phyloP scores from a whole-genome alignment of 2,797 vertebrate genomes.

The Coranthus polyacanthus region DNA sequence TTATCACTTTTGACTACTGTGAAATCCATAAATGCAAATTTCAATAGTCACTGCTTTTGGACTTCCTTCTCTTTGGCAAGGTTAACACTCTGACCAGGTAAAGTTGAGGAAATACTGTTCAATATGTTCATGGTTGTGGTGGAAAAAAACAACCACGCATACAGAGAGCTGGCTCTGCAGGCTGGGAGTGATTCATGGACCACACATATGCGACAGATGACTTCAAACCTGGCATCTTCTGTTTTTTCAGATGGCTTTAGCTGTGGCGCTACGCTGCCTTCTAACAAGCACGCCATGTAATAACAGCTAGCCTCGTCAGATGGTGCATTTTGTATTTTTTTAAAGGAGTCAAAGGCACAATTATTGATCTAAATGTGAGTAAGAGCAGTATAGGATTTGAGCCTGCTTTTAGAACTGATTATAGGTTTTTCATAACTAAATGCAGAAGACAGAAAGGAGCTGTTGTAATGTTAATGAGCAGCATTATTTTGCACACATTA shows the following conservation, averaged over 20 bases:
- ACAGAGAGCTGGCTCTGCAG: constrained; percentile 68
- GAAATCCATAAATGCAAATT: constrained; percentile 14
- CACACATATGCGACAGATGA: constrained; percentile 53
- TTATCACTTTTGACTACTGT: neutral
- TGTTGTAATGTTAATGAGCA: neutral
- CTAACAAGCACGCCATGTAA: constrained; percentile 34
- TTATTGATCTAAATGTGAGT: neutral
- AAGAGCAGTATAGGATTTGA: neutral
- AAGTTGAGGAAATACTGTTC: constrained; percentile 66
- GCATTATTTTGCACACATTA: constrained; percentile 8
- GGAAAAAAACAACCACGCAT: constrained; percentile 71
- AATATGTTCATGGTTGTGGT: constrained; percentile 44
- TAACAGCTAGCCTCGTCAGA: constrained; percentile 38
- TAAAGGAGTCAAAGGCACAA: constrained; percentile 4
- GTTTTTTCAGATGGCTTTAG: constrained; percentile 51
- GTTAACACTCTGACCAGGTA: constrained; percentile 48
- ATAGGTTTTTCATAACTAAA: constrained; percentile 1
- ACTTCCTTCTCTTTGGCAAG: constrained; percentile 41
- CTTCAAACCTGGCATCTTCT: constrained; percentile 56
- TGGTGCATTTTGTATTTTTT: constrained; percentile 29
- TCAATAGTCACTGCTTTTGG: constrained; percentile 17
- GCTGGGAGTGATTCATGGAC: constrained; percentile 64
- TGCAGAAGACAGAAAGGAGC: neutral
- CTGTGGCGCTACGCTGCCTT: constrained; percentile 51
- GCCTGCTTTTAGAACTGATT: neutral